Percentiles rank a stretch among this genome's conserved stretches.
phyloP scores from a whole-genome alignment of 2,888 invertebrate species.

The Thereva nobilitata region DNA sequence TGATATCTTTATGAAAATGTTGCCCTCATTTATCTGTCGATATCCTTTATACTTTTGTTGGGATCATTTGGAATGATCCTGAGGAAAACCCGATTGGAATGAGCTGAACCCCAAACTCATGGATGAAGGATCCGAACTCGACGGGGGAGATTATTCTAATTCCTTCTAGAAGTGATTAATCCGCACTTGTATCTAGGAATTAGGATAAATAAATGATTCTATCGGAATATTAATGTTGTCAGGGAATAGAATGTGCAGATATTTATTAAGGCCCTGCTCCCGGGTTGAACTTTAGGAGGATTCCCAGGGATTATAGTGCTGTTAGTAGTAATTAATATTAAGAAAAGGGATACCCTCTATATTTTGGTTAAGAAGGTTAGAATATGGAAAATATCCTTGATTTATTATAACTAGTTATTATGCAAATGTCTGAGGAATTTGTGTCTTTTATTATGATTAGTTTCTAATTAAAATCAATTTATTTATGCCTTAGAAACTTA shows the following conservation, averaged over 20 bases:
- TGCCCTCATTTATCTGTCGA: slow-evolving; percentile 29
- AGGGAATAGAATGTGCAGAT: slow-evolving; percentile 2
- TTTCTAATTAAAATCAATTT: too few relatives aligned
- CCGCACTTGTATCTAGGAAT: slow-evolving; percentile 34
- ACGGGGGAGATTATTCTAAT: slow-evolving; percentile 33
- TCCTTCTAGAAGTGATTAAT: slow-evolving; percentile 35
- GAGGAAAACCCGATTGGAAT: slow-evolving; percentile 22
- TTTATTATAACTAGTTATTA: too few relatives aligned
- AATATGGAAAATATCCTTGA: too few relatives aligned
- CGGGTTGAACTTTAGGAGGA: too few relatives aligned
- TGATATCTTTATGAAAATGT: slow-evolving; percentile 35
- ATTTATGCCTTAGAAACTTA: too few relatives aligned
- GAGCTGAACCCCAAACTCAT: slow-evolving; percentile 20
- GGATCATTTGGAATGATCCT: slow-evolving; percentile 15
- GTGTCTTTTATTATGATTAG: too few relatives aligned
- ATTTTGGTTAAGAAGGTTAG: too few relatives aligned
- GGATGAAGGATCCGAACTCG: slow-evolving; percentile 2
- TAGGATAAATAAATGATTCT: slow-evolving; percentile 35
- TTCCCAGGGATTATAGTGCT: too few relatives aligned
- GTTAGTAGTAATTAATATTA: too few relatives aligned
- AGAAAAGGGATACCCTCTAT: too few relatives aligned
- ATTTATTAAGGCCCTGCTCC: not conserved
- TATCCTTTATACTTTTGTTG: slow-evolving; percentile 15
- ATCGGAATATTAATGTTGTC: slow-evolving; percentile 24
- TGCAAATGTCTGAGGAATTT: too few relatives aligned